phyloP scores from a whole-genome alignment of 1,140 invertebrate genomes.

The Drosophila mauritiana region DNA sequence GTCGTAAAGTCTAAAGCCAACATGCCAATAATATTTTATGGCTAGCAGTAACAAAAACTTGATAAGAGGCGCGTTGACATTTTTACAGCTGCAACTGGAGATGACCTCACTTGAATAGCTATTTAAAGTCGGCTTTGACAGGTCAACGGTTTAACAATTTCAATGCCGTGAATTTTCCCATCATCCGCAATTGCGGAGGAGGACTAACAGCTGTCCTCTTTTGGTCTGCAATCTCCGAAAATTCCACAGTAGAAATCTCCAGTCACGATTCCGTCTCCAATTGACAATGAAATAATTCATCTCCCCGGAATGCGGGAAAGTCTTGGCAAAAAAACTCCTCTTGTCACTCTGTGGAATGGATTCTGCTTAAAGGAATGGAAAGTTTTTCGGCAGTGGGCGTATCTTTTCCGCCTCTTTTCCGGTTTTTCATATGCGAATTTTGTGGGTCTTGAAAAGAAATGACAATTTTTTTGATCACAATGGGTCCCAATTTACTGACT shows the following conservation, averaged over 20 bases:
- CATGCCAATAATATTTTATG: slow-evolving; percentile 32
- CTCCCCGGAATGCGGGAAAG: slow-evolving; percentile 59
- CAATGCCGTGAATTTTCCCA: slow-evolving; percentile 16
- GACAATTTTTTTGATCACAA: not conserved
- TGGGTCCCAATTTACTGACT: not conserved
- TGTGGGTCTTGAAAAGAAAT: not conserved
- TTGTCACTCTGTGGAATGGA: slow-evolving; percentile 35
- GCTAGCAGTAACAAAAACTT: slow-evolving; percentile 22
- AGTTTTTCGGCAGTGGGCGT: slow-evolving; percentile 27
- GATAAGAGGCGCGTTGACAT: slow-evolving; percentile 40
- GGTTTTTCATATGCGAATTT: slow-evolving; percentile 20
- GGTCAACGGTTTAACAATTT: slow-evolving; percentile 23
- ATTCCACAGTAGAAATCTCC: slow-evolving; percentile 71
- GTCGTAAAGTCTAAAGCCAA: slow-evolving; percentile 19
- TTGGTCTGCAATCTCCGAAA: slow-evolving; percentile 29
- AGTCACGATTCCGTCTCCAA: slow-evolving; percentile 63
- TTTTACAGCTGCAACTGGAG: slow-evolving; percentile 28
- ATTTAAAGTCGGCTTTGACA: slow-evolving; percentile 16
- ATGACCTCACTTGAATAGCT: slow-evolving; percentile 20
- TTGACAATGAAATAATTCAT: slow-evolving; percentile 75
- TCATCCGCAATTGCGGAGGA: slow-evolving; percentile 28
- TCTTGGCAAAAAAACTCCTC: slow-evolving; percentile 33
- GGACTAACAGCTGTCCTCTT: slow-evolving; percentile 3
- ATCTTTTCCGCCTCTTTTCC: slow-evolving; percentile 2
- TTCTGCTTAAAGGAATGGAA: slow-evolving; percentile 49